phyloP scores from a whole-genome alignment of 2,797 vertebrate species.

The Amphiprion clarkii region DNA sequence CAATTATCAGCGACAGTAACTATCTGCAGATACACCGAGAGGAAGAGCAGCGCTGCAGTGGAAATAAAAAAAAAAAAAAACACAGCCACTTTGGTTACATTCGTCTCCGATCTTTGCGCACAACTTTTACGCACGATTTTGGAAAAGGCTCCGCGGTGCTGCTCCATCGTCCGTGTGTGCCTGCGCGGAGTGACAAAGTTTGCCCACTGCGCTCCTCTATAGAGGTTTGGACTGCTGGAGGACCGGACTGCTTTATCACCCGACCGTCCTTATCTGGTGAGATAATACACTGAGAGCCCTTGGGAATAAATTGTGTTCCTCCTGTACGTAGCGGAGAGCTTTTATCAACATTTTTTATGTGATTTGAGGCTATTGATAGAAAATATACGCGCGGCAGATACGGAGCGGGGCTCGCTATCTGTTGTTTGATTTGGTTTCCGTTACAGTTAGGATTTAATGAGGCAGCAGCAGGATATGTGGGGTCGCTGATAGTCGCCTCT shows the following conservation, averaged over 20 bases:
- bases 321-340: constrained; percentile 36
- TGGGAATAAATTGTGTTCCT: constrained; percentile 71
- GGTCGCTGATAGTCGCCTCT: constrained; percentile 57
- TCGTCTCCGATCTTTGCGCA: constrained; percentile 1
- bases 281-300: constrained; percentile 81
- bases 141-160: constrained; percentile 29
- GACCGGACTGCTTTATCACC: constrained; percentile 79
- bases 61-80: constrained; percentile 7
- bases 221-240: constrained; percentile 44
- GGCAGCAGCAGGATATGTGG: constrained; percentile 55
- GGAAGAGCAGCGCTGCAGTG: constrained; percentile 18
- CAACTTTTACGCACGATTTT: constrained; percentile 50
- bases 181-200: constrained; percentile 62
- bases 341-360: constrained; percentile 75
- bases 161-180: neutral
- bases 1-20: constrained; percentile 77
- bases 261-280: constrained; percentile 85
- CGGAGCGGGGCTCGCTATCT: constrained; percentile 53
- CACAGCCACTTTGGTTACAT: neutral
- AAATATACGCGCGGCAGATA: constrained; percentile 61
- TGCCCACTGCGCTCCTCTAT: constrained; percentile 38
- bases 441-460: constrained; percentile 62
- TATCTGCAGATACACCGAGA: constrained; percentile 62
- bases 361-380: constrained; percentile 78
- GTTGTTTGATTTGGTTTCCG: constrained; percentile 64